Conservation (phyloP, 2,113 vertebrate genomes). For the Thryonomys swinderianus region DNA sequence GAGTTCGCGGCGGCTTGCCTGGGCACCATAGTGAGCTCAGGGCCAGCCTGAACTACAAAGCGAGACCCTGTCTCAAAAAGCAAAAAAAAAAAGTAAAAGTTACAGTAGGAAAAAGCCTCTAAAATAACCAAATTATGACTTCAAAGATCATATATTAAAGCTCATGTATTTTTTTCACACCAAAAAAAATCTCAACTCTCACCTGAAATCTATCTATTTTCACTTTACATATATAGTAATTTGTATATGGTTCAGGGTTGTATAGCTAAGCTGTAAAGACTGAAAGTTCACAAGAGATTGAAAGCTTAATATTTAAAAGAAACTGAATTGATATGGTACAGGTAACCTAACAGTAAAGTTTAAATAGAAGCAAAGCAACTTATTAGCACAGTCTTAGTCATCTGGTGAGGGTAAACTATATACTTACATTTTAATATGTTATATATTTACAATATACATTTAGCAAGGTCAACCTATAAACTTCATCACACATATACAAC, state of each 20-base stretch:
- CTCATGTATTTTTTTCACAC: not conserved
- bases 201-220: conserved; percentile 34
- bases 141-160: not conserved
- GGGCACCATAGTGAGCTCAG: not conserved
- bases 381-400: not conserved
- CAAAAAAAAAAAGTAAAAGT: not conserved
- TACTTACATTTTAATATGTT: not conserved
- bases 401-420: not conserved
- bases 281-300: not conserved
- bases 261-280: not conserved
- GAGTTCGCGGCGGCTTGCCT: too few species aligned
- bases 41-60: too few species aligned
- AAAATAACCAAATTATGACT: conserved; percentile 42
- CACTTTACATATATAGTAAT: not conserved
- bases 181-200: not conserved
- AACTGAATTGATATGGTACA: not conserved
- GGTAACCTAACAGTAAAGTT: not conserved
- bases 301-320: not conserved
- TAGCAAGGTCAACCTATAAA: not conserved
- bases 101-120: not conserved
- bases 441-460: not conserved
- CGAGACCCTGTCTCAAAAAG: not conserved
- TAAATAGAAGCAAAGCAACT: not conserved
- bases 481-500: not conserved
- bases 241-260: not conserved